Conservation (phyloP, 2,113 vertebrate genomes). For the Pteronura brasiliensis region DNA sequence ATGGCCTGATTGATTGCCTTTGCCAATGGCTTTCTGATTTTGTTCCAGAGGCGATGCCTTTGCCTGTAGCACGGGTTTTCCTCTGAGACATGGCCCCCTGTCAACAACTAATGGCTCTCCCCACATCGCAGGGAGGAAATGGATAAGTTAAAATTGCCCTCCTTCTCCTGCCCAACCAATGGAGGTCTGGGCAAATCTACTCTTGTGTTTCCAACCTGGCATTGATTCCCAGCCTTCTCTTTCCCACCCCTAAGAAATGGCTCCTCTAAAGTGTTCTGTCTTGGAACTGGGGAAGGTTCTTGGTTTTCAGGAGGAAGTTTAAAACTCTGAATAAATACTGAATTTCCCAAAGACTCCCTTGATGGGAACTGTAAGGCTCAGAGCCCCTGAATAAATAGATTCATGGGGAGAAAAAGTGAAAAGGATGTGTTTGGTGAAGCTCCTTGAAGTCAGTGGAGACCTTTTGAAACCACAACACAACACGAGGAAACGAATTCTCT, state of each 20-base stretch:
- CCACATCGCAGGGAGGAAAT: not conserved
- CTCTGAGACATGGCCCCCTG: not conserved
- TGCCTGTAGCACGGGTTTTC: slow-evolving; percentile 38
- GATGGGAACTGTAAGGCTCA: not conserved
- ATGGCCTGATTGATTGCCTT: slow-evolving; percentile 79
- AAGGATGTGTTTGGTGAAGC: slow-evolving; percentile 29
- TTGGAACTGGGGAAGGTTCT: not conserved
- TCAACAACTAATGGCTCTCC: slow-evolving; percentile 4
- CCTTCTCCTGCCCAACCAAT: not conserved
- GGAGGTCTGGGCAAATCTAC: not conserved
- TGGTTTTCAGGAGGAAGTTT: slow-evolving; percentile 1
- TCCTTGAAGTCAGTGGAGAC: not conserved
- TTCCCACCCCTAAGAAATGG: not conserved
- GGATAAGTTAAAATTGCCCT: not conserved
- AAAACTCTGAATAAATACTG: slow-evolving; percentile 25
- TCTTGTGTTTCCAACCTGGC: not conserved
- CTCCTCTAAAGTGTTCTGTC: not conserved
- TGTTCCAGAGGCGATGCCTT: slow-evolving; percentile 45
- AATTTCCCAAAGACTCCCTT: not conserved
- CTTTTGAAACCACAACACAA: slow-evolving; percentile 17
- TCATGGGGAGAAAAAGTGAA: not conserved
- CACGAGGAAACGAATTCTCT: slow-evolving; percentile 33
- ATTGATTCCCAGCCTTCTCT: not conserved
- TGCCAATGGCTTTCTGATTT: slow-evolving; percentile 61
- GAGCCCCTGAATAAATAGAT: not conserved